Evolutionary conservation across 2,888 invertebrate species (phyloP), one percentile per base, ranked within the genome.

Genomic region (Empis livida): DNA sequence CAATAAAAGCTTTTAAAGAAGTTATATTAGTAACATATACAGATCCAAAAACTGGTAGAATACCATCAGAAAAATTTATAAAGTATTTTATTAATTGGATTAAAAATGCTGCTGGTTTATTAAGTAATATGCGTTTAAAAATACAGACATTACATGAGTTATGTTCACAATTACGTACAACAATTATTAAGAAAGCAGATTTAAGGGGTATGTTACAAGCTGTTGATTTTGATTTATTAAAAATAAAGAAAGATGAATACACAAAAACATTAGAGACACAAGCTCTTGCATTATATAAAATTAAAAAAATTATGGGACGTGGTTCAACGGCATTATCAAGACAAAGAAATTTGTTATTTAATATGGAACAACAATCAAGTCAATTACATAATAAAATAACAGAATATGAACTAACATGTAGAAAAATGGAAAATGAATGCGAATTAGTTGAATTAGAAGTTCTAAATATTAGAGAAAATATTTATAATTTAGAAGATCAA

Each of bases 181-280:
- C 61, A 49, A 46, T 68, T 2, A 56, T 63, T 5, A 64, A 61
- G 10, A 72, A 75, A 45, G 66, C 71, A 42, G 74, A 76, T 56
- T 58, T 78, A 1, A 73, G 75, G 5, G 74, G 73, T 47, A 70
- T 70, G 31, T 60, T 79, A 11, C 71, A 71, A 38, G 71, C 72
- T 0, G 70, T 77, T 5, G 79, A 79, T 57, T 78, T 78, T 54
- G 74, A 78, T 49, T 72, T 75, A 56, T 53, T 78, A 44, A 65
- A 68, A 42, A 78, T 78, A 39, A 73, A 75, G 55, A 75, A 75
- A 52, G 60, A 70, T 16, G 70, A 73, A 51, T 64, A 72, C 39
- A 55, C 65, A 10, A 64, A 65, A 50, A 64, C 68, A 41, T 68
- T 78, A 31, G 74, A 75, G 38, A 71, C 73, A 43, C 75, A 75